Evolutionary conservation across 1,140 invertebrate species (phyloP).

Genomic region (Aporrectodea caliginosa): DNA sequence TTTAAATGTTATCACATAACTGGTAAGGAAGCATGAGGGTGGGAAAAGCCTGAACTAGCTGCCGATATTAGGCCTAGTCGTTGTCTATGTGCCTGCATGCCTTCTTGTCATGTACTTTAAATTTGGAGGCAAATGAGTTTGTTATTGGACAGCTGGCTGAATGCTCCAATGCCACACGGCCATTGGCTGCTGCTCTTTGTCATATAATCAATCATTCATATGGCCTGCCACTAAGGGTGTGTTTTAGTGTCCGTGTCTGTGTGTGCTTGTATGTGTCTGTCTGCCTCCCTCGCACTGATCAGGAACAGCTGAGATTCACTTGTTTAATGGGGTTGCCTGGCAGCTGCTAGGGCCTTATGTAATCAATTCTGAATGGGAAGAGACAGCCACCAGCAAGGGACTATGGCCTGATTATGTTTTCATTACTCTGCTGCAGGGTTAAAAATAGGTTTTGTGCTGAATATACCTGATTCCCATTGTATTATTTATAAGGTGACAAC

Average conservation of each 20-base stretch:
- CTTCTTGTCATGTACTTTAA: neutral
- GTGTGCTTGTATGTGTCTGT: too few species aligned
- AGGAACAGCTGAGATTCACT: neutral
- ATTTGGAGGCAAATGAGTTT: constrained; percentile 3
- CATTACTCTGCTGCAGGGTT: neutral
- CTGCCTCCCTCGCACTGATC: neutral
- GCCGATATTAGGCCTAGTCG: neutral
- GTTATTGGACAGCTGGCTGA: neutral
- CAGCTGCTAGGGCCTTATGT: neutral
- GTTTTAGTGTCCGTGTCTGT: too few species aligned
- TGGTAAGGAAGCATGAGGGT: too few species aligned
- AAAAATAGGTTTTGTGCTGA: neutral
- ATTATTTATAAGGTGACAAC: too few species aligned
- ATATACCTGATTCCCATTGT: too few species aligned
- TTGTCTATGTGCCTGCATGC: neutral
- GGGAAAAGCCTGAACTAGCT: too few species aligned
- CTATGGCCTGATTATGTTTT: neutral
- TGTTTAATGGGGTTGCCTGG: neutral
- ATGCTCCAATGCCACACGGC: neutral
- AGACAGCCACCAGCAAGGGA: neutral
- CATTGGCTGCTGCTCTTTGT: neutral
- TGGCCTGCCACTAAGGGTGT: neutral
- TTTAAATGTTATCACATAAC: too few species aligned
- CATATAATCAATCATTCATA: neutral
- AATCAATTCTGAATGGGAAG: neutral